Conservation (phyloP, 1,140 invertebrate genomes). For the Thaumatotibia leucotreta region DNA sequence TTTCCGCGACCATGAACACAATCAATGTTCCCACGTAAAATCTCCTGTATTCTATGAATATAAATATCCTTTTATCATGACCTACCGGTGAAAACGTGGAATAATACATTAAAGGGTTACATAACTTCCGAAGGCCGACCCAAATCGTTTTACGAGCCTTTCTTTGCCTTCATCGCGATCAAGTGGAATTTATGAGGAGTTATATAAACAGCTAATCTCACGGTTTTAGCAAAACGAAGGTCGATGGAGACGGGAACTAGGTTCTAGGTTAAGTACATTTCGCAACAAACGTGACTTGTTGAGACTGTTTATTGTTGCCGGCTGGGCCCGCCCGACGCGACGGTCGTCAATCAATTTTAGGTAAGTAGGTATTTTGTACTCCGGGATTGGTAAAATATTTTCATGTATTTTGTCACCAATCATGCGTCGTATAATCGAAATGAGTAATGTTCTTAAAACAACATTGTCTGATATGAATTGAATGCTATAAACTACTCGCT, state of each 20-base stretch:
- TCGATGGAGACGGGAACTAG: background rate
- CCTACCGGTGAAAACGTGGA: background rate
- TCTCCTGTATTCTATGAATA: too few relatives aligned
- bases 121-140: background rate
- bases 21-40: too few relatives aligned
- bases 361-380: background rate
- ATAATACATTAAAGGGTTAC: background rate
- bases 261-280: too few relatives aligned
- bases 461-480: too few relatives aligned
- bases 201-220: slow-evolving; percentile 6
- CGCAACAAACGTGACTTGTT: slow-evolving; percentile 8
- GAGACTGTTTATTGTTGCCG: background rate
- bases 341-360: too few relatives aligned
- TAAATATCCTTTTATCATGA: background rate
- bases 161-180: background rate
- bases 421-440: too few relatives aligned
- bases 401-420: too few relatives aligned
- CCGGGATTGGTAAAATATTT: background rate
- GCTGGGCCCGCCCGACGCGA: too few relatives aligned
- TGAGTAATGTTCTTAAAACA: too few relatives aligned
- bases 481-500: too few relatives aligned
- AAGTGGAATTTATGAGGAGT: slow-evolving; percentile 8
- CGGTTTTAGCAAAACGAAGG: background rate
- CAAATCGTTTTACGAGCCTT: background rate
- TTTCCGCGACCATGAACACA: too few relatives aligned